phyloP scores from a whole-genome alignment of 1,140 invertebrate genomes.

The Cataglyphis hispanica region DNA sequence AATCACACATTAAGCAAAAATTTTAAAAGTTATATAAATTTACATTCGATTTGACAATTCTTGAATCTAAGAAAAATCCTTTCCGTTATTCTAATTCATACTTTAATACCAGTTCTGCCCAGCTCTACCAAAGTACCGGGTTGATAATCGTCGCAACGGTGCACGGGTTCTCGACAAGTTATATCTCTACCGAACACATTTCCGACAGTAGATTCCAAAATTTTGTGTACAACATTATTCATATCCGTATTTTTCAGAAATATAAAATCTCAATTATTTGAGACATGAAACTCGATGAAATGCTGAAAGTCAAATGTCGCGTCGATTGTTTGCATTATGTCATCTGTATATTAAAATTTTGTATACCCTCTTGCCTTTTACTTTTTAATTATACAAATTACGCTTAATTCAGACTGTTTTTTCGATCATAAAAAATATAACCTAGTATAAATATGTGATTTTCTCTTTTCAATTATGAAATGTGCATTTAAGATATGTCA shows the following conservation, averaged over 20 bases:
- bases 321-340: neutral
- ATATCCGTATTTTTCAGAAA: constrained; percentile 62
- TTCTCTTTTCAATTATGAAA: neutral
- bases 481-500: neutral
- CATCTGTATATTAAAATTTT: neutral
- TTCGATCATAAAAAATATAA: neutral
- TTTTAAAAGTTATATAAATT: no score
- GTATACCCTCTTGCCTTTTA: neutral
- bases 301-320: neutral
- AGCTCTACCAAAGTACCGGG: constrained; percentile 82
- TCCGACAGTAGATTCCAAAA: constrained; percentile 81
- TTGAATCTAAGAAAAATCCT: neutral
- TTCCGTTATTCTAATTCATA: constrained; percentile 61
- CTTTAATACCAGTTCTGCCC: constrained; percentile 77
- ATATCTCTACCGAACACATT: constrained; percentile 82
- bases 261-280: neutral
- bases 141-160: constrained; percentile 83
- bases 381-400: neutral
- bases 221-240: constrained; percentile 78
- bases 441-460: neutral
- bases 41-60: neutral
- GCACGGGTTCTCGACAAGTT: constrained; percentile 81
- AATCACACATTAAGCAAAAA: no score
- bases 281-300: neutral
- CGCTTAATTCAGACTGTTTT: constrained; percentile 18